Evolutionary conservation across 2,113 vertebrate genomes (phyloP), one percentile per base, ranked within the genome.

Genomic region (Vulpes lagopus): DNA sequence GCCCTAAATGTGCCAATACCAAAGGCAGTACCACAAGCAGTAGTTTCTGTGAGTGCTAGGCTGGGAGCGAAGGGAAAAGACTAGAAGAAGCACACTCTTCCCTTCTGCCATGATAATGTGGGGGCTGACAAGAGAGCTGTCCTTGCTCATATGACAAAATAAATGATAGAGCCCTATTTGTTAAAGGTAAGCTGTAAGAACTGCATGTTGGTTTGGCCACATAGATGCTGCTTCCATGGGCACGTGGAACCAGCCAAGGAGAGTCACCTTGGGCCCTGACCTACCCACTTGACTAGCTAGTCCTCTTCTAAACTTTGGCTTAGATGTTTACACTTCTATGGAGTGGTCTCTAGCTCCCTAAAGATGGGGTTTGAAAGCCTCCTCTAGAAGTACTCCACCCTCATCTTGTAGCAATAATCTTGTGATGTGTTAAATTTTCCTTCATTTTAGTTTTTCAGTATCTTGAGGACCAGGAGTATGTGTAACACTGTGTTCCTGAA

Each of bases 1-100:
- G 19, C 5, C 8, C 32, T 6, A 11, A 60, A 12, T 16, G 11
- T 59, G 53, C 19, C 51, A 2, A 0, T 0, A 11, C 25, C 1
- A 3, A 9, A 3, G 30, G 4, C 12, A 1, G 15, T 9, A 19
- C 10, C 53, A 2, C 2, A 1, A 22, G 38, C 14, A 30, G 27
- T 3, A 9, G 5, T 15, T 11, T 8, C 55, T 14, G 86, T 11
- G 20, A 20, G 51, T 6, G 32, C 16, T 55, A 1, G 60, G 0
- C 32, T 60, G 11, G 3, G 30, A 27, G n/a, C 2, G 11, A 0
- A 9, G 2, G 27, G 49, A 67, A 16, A 0, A 12, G 9, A 8
- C 19, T 20, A 4, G 23, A 30, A 23, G 55, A 30, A 32, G 4
- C 32, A 3, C 35, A 17, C 2, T 9, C 5, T 27, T 27, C 22